These are phyloP conservation scores for Lamellibrachia columna DNA, from an alignment of 2,888 invertebrate genomes.

Conservation along the genomic window DNA sequence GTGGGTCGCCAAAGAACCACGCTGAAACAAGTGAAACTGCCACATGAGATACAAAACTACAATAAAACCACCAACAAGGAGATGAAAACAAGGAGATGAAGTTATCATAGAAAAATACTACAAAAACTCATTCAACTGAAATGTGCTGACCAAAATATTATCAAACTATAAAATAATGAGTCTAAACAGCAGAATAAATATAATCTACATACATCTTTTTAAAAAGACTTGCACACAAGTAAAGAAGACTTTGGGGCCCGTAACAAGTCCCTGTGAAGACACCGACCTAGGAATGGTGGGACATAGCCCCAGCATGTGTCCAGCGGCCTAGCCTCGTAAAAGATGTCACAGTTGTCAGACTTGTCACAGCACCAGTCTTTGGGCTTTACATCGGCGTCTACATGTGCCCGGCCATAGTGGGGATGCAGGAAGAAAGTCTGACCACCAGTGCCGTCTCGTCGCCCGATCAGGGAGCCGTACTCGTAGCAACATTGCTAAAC, in stretches of 20 bases:
- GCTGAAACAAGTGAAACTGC: background rate
- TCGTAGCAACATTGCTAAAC: conserved; percentile 11
- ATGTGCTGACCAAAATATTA: background rate
- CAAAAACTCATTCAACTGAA: background rate
- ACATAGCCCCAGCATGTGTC: background rate
- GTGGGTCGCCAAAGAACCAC: conserved; percentile 31
- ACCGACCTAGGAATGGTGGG: background rate
- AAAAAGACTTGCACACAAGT: background rate
- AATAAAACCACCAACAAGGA: background rate
- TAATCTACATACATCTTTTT: background rate
- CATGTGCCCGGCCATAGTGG: background rate
- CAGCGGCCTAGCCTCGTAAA: background rate
- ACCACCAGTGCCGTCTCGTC: conserved; percentile 7
- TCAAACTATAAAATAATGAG: background rate
- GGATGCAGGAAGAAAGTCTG: background rate
- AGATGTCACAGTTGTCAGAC: conserved; percentile 11
- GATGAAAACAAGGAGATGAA: background rate
- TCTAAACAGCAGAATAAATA: background rate
- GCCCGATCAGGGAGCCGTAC: conserved; percentile 1
- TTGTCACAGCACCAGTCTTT: conserved; percentile 2
- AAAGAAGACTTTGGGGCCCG: background rate
- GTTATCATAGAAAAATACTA: background rate
- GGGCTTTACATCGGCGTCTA: background rate
- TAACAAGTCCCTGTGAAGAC: background rate
- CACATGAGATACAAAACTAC: background rate